Evolutionary conservation across 1,140 invertebrate genomes (phyloP).

Genomic region (Lamellibrachia luymesi): DNA sequence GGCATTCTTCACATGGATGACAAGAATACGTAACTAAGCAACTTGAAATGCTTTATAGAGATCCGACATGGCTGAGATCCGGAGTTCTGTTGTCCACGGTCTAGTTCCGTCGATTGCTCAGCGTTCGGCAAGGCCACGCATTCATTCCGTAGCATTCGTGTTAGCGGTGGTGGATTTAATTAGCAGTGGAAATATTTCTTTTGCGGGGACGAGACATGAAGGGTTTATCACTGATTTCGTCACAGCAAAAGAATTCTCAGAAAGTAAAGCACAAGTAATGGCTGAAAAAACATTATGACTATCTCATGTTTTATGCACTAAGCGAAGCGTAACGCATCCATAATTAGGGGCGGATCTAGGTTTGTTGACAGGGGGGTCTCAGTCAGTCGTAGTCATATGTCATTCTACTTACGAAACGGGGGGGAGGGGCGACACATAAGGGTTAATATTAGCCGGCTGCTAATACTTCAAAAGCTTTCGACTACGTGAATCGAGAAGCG

Average conservation of each 20-base stretch:
- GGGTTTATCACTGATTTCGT: background rate
- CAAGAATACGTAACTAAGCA: background rate
- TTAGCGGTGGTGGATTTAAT: background rate
- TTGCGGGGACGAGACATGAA: background rate
- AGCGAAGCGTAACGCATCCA: background rate
- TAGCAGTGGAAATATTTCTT: background rate
- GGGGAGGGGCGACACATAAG: too few relatives aligned
- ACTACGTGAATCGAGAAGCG: too few relatives aligned
- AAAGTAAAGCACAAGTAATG: background rate
- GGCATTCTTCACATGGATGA: background rate
- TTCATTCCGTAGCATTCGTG: background rate
- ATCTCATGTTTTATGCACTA: background rate
- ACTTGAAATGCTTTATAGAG: background rate
- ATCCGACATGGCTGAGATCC: background rate
- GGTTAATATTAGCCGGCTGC: too few relatives aligned
- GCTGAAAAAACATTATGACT: background rate
- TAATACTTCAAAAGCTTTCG: too few relatives aligned
- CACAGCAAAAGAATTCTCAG: background rate
- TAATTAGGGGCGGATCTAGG: background rate
- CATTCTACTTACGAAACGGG: too few relatives aligned
- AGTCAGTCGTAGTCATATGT: too few relatives aligned
- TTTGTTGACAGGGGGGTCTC: too few relatives aligned
- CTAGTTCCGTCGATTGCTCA: background rate
- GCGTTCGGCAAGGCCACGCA: background rate
- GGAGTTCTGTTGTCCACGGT: background rate